Evolutionary conservation across 2,888 invertebrate genomes (phyloP).

Genomic region (Hydrotaea diabolus): DNA sequence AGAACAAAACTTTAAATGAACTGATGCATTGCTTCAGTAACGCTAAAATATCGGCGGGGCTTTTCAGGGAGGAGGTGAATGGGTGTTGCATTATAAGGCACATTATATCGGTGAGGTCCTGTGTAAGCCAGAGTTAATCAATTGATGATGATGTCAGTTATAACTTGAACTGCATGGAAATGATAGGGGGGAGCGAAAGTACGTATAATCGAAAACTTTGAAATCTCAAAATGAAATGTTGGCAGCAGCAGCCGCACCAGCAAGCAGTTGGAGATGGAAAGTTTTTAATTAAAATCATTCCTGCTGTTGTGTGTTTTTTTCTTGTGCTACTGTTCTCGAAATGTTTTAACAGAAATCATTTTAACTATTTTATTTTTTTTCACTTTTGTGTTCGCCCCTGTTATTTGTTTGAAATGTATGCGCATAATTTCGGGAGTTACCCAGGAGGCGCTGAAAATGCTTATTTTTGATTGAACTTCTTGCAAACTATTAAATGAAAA

Average conservation of each 20-base stretch:
- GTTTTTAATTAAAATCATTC: conserved; percentile 62
- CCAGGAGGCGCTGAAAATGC: conserved; percentile 13
- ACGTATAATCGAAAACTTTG: conserved; percentile 36
- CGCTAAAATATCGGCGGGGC: background rate
- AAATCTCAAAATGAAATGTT: conserved; percentile 27
- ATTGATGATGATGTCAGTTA: conserved; percentile 59
- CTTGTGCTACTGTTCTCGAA: conserved; percentile 27
- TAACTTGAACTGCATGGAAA: conserved; percentile 34
- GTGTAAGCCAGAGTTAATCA: conserved; percentile 61
- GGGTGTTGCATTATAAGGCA: conserved; percentile 37
- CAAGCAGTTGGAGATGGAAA: conserved; percentile 16
- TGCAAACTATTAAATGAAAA: conserved; percentile 63
- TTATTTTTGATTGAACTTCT: conserved; percentile 63
- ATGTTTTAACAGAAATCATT: conserved; percentile 44
- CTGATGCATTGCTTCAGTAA: conserved; percentile 19
- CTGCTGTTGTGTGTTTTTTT: conserved; percentile 1
- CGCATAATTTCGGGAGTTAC: conserved; percentile 48
- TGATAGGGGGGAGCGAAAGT: conserved; percentile 9
- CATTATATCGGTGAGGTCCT: conserved; percentile 48
- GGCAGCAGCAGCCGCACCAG: conserved; percentile 39
- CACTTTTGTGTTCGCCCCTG: background rate
- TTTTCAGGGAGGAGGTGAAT: background rate
- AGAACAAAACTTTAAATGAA: conserved; percentile 27
- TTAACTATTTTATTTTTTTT: conserved; percentile 42
- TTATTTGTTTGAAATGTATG: conserved; percentile 47